Percentiles rank a stretch among this genome's conserved stretches.
Evolutionary conservation across 2,888 invertebrate species (phyloP).

Genomic region (Cheilosia scutellata): DNA sequence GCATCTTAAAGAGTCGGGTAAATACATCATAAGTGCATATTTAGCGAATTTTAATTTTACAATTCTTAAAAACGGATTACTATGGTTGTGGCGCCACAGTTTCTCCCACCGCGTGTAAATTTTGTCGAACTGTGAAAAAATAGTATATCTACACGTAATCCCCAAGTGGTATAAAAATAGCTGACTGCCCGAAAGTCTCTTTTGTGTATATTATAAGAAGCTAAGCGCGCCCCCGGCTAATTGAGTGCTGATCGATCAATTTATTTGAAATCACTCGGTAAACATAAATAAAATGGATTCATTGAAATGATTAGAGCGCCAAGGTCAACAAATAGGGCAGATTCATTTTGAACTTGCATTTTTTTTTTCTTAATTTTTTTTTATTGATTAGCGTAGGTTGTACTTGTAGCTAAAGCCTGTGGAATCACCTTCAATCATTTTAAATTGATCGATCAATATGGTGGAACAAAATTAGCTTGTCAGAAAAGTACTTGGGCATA

Average conservation of each 20-base stretch:
- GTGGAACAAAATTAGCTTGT: too few relatives aligned
- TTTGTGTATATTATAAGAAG: background rate
- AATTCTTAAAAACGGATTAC: background rate
- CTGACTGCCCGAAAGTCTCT: background rate
- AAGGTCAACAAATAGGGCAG: background rate
- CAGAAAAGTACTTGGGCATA: too few relatives aligned
- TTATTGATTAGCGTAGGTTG: background rate
- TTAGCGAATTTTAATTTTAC: background rate
- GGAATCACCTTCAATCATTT: too few relatives aligned
- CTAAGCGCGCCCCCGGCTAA: constrained; percentile 4
- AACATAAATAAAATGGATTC: background rate
- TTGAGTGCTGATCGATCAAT: constrained; percentile 60
- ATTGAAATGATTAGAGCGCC: background rate
- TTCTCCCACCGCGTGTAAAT: constrained; percentile 6
- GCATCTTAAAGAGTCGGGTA: background rate
- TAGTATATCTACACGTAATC: background rate
- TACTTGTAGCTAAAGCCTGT: background rate
- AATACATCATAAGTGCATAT: constrained; percentile 1
- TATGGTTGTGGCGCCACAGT: constrained; percentile 3
- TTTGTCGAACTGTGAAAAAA: too few relatives aligned
- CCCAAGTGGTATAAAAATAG: constrained; percentile 16
- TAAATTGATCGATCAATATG: too few relatives aligned
- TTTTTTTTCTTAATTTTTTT: background rate
- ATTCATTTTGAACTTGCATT: background rate
- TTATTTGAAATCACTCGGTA: constrained; percentile 34